Evolutionary conservation across 2,113 vertebrate species (phyloP).

Genomic region (Hemichromis elongatus): DNA sequence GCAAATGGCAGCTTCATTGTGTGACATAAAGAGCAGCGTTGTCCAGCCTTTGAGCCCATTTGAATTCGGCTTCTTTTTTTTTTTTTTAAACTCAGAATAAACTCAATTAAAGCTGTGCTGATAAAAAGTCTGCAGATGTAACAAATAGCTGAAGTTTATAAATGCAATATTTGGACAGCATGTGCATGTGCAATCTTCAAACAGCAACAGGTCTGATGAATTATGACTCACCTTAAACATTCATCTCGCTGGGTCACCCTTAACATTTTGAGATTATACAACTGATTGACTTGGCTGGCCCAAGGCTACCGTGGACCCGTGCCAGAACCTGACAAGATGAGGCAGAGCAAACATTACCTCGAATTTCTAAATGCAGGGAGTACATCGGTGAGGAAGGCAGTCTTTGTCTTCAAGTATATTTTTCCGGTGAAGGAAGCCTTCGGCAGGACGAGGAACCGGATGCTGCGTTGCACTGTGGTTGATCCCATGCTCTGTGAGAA

Average conservation of each 20-base stretch:
- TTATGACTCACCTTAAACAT: slow-evolving; percentile 30
- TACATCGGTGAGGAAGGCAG: neutral
- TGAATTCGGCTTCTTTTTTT: neutral
- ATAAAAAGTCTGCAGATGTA: neutral
- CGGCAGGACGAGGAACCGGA: slow-evolving; percentile 21
- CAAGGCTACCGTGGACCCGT: slow-evolving; percentile 33
- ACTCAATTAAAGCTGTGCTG: neutral
- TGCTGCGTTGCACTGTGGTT: slow-evolving; percentile 31
- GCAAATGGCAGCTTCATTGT: neutral
- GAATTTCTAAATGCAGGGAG: slow-evolving; percentile 29
- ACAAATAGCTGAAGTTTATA: neutral
- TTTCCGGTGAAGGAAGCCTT: slow-evolving; percentile 7
- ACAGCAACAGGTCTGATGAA: slow-evolving; percentile 7
- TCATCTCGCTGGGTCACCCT: slow-evolving; percentile 23
- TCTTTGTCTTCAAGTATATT: slow-evolving; percentile 9
- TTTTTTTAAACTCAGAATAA: neutral
- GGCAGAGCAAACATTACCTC: slow-evolving; percentile 24
- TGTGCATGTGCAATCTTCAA: neutral
- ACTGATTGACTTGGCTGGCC: slow-evolving; percentile 57
- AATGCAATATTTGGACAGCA: neutral
- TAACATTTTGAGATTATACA: slow-evolving; percentile 50
- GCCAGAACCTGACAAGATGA: slow-evolving; percentile 33
- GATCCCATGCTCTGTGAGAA: slow-evolving; percentile 26
- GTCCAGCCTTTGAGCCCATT: neutral
- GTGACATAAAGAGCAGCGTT: neutral